Evolutionary conservation across 2,797 vertebrate genomes (phyloP).

Genomic region (Coregonus ussuriensis): DNA sequence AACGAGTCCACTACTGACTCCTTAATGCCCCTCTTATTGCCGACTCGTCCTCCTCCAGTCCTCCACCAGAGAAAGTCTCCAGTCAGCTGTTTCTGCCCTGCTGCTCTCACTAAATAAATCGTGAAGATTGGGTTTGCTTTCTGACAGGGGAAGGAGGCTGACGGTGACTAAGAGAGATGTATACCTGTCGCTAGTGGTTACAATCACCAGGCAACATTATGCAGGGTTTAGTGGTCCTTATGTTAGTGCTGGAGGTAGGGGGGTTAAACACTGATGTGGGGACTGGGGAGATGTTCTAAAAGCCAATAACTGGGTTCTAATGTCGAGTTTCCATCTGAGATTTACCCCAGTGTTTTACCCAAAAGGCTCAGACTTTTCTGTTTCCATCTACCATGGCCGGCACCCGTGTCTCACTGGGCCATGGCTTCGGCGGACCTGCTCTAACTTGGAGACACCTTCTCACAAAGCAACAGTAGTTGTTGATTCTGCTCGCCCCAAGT

Average conservation of each 20-base stretch:
- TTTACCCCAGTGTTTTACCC: not conserved
- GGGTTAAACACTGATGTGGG: not conserved
- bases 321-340: no score
- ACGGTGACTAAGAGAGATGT: slow-evolving; percentile 72
- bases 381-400: no score
- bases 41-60: slow-evolving; percentile 42
- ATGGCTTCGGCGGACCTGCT: no score
- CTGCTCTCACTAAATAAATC: slow-evolving; percentile 74
- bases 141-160: slow-evolving; percentile 71
- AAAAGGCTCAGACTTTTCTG: no score
- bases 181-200: slow-evolving; percentile 72
- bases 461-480: no score
- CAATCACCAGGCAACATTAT: slow-evolving; percentile 63
- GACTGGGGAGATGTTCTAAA: slow-evolving; percentile 26
- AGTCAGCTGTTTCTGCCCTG: slow-evolving; percentile 70
- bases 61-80: slow-evolving; percentile 52
- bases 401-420: no score
- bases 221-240: slow-evolving; percentile 61
- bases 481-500: no score
- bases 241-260: slow-evolving; percentile 39
- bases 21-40: slow-evolving; percentile 39
- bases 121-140: slow-evolving; percentile 72
- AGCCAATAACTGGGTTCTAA: slow-evolving; percentile 35
- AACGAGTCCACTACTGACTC: slow-evolving; percentile 48
- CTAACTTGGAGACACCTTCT: no score